Evolutionary conservation across 2,888 invertebrate genomes (phyloP).

Genomic region (Autographa pulchrina): DNA sequence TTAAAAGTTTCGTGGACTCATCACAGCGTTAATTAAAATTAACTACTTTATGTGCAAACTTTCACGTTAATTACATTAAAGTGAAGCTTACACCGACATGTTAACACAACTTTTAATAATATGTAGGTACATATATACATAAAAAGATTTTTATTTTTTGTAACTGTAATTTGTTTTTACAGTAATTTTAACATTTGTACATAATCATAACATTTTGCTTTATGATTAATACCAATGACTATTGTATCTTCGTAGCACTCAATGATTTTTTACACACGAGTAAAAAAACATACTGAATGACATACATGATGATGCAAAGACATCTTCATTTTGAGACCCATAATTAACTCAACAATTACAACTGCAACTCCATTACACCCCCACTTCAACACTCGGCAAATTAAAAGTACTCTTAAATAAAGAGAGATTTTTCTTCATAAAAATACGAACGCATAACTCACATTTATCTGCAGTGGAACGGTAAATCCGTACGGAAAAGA

Average conservation of each 20-base stretch:
- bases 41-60: slow-evolving; percentile 2
- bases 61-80: not conserved
- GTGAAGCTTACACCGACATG: not conserved
- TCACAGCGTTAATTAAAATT: not conserved
- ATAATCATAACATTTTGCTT: too few species aligned
- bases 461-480: slow-evolving; percentile 57
- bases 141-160: too few species aligned
- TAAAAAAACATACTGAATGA: too few species aligned
- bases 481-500: slow-evolving; percentile 59
- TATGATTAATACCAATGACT: too few species aligned
- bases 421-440: slow-evolving; percentile 28
- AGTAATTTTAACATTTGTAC: not conserved
- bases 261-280: not conserved
- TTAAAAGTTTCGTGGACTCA: not conserved
- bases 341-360: slow-evolving; percentile 36
- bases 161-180: too few species aligned
- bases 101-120: slow-evolving; percentile 4
- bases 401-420: slow-evolving; percentile 39
- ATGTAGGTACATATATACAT: not conserved
- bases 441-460: slow-evolving; percentile 37
- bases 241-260: not conserved
- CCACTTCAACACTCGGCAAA: slow-evolving; percentile 40
- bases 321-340: slow-evolving; percentile 8
- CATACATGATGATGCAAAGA: slow-evolving; percentile 10
- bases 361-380: slow-evolving; percentile 20